A percentile compares a stretch with the other conserved stretches of the same genome.
Conservation (phyloP, 2,797 vertebrate genomes). For the Chaunax sp. region DNA sequence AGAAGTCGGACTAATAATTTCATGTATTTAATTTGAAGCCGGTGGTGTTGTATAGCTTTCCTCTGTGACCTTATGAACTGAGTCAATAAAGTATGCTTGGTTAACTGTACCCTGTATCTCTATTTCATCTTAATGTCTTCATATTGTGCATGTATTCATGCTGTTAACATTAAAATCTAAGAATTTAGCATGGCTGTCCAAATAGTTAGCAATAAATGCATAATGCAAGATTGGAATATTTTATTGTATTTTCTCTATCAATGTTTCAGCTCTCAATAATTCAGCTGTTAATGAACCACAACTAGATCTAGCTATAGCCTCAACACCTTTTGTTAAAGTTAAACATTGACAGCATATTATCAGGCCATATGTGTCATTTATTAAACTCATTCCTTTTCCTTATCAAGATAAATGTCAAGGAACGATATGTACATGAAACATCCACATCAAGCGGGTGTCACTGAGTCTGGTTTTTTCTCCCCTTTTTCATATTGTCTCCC, state of each 20-base stretch:
- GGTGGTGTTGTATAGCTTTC: conserved; percentile 7
- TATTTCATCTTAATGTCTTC: background rate
- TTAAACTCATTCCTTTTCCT: background rate
- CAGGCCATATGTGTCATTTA: background rate
- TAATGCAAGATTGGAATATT: background rate
- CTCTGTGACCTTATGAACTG: background rate
- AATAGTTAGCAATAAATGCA: background rate
- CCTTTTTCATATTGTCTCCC: background rate
- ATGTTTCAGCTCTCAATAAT: no score
- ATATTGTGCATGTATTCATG: background rate
- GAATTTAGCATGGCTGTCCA: background rate
- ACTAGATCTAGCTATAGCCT: no score
- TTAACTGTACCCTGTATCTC: background rate
- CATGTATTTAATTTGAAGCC: conserved; percentile 30
- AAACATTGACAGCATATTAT: background rate
- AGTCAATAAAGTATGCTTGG: conserved; percentile 55
- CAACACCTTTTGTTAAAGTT: background rate
- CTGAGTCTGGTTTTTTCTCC: background rate
- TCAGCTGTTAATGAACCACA: no score
- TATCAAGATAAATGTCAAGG: background rate
- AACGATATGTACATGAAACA: background rate
- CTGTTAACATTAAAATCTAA: background rate
- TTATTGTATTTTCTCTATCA: background rate
- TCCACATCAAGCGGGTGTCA: background rate
- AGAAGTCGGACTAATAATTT: conserved; percentile 14